Percentiles rank a stretch among this genome's conserved stretches.
Evolutionary conservation across 2,888 invertebrate species (phyloP).

Genomic region (Drosophila conformis): DNA sequence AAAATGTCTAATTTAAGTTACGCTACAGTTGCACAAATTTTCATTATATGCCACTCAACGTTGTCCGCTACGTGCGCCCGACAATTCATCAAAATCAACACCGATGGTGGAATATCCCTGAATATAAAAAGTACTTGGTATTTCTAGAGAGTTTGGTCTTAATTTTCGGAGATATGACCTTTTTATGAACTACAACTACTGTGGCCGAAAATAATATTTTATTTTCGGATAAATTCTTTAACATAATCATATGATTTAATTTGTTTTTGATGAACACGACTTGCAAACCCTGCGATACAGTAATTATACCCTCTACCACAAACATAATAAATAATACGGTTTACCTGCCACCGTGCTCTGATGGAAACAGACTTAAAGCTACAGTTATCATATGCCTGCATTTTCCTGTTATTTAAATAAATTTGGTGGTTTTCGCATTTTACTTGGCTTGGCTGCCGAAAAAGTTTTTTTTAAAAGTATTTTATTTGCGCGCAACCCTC

Average conservation of each 20-base stretch:
- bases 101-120: conserved; percentile 1
- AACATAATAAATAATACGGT: conserved; percentile 24
- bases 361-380: conserved; percentile 56
- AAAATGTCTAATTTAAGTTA: conserved; percentile 76
- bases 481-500: conserved; percentile 68
- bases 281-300: background rate
- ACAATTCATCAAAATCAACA: conserved; percentile 26
- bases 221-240: background rate
- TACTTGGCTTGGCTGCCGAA: conserved; percentile 41
- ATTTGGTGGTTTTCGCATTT: conserved; percentile 49
- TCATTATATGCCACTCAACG: conserved; percentile 51
- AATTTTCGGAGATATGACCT: background rate
- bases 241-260: background rate
- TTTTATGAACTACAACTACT: background rate
- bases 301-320: background rate
- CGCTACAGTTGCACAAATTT: conserved; percentile 67
- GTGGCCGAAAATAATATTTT: background rate
- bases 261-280: background rate
- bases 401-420: conserved; percentile 75
- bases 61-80: conserved; percentile 34
- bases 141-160: background rate
- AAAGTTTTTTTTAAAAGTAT: conserved; percentile 77
- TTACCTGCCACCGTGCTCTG: conserved; percentile 8
- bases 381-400: conserved; percentile 60
- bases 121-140: background rate